Conservation (phyloP, 1,140 invertebrate species). For the Psix sp. region DNA sequence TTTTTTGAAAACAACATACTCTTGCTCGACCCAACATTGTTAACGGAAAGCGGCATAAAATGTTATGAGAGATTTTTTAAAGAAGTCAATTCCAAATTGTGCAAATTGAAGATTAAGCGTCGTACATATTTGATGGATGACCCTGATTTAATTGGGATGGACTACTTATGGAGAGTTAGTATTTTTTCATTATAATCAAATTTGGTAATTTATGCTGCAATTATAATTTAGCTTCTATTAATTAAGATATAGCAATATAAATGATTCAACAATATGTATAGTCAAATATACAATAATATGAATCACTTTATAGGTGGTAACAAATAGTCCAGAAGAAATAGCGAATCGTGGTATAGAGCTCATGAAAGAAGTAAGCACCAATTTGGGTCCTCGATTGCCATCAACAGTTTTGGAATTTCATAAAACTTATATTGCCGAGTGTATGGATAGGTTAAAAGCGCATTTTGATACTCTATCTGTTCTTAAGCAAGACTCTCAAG, state of each 20-base stretch:
- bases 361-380: slow-evolving; percentile 95
- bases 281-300: background rate
- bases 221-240: too few relatives aligned
- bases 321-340: slow-evolving; percentile 93
- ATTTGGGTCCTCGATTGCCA: slow-evolving; percentile 90
- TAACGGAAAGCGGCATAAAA: slow-evolving; percentile 97
- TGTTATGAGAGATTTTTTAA: slow-evolving; percentile 98
- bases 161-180: slow-evolving; percentile 95
- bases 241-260: too few relatives aligned
- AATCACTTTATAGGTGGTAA: slow-evolving; percentile 83
- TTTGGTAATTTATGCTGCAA: background rate
- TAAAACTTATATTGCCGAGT: slow-evolving; percentile 93
- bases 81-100: slow-evolving; percentile 96
- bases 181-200: background rate
- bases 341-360: slow-evolving; percentile 93
- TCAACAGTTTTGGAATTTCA: slow-evolving; percentile 87
- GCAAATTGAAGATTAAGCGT: slow-evolving; percentile 92
- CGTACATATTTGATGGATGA: slow-evolving; percentile 89
- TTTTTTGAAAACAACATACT: slow-evolving; percentile 98
- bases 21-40: slow-evolving; percentile 91
- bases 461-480: slow-evolving; percentile 86
- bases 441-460: slow-evolving; percentile 90
- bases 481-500: slow-evolving; percentile 78
- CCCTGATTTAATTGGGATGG: slow-evolving; percentile 94
- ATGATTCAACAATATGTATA: too few relatives aligned